Conservation (phyloP, 2,888 invertebrate species). For the Odontomyia ornata region DNA sequence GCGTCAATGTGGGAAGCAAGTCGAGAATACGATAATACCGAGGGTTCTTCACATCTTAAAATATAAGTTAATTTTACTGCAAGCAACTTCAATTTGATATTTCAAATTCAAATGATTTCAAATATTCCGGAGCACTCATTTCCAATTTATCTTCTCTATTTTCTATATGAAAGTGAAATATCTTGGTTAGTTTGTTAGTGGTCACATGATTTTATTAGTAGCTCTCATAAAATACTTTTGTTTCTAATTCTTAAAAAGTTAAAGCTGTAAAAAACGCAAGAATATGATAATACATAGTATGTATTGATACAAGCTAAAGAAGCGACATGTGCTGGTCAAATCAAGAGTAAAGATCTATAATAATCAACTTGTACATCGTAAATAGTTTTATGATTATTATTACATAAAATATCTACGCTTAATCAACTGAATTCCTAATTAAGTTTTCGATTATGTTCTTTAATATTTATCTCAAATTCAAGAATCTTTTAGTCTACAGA, state of each 20-base stretch:
- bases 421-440: conserved; percentile 4
- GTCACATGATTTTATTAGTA: conserved; percentile 46
- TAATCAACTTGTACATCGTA: conserved; percentile 29
- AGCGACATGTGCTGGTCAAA: conserved; percentile 46
- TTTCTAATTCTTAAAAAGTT: conserved; percentile 40
- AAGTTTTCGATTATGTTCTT: not conserved
- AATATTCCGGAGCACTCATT: not conserved
- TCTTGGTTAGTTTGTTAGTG: conserved; percentile 35
- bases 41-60: too few relatives aligned
- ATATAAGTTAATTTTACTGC: too few relatives aligned
- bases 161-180: conserved; percentile 17
- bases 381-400: conserved; percentile 25
- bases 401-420: conserved; percentile 30
- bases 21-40: too few relatives aligned
- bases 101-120: too few relatives aligned
- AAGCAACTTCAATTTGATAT: too few relatives aligned
- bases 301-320: conserved; percentile 40
- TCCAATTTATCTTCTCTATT: too few relatives aligned
- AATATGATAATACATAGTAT: conserved; percentile 42
- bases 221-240: conserved; percentile 44
- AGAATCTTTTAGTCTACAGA: conserved; percentile 1
- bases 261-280: conserved; percentile 44
- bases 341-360: conserved; percentile 20
- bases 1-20: too few relatives aligned
- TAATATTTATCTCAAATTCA: not conserved